Percentiles rank a stretch among this genome's conserved stretches.
phyloP scores from a whole-genome alignment of 1,140 invertebrate genomes.

The Hirudo medicinalis region DNA sequence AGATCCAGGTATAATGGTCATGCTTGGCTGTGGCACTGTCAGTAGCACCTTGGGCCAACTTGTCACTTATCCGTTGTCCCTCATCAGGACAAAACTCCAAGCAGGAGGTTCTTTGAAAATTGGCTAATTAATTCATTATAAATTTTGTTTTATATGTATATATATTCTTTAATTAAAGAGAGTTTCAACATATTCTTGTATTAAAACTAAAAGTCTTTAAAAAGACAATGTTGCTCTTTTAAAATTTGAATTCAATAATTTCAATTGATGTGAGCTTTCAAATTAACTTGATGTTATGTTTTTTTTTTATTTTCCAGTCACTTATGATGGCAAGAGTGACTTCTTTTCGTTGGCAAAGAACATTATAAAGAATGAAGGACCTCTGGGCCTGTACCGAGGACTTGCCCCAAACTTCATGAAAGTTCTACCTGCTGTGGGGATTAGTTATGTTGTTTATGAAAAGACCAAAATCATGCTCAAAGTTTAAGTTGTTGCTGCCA shows the following conservation, averaged over 20 bases:
- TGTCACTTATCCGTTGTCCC: slow-evolving; percentile 87
- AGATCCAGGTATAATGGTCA: slow-evolving; percentile 48
- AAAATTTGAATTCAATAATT: too few relatives aligned
- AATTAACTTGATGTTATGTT: not conserved
- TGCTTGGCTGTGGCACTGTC: slow-evolving; percentile 77
- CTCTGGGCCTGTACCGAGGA: slow-evolving; percentile 81
- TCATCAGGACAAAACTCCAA: slow-evolving; percentile 85
- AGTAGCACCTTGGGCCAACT: slow-evolving; percentile 90
- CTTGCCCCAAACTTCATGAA: slow-evolving; percentile 92
- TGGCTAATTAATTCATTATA: too few relatives aligned
- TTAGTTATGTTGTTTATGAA: slow-evolving; percentile 96
- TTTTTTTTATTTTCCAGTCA: slow-evolving; percentile 18
- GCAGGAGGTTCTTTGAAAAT: slow-evolving; percentile 42
- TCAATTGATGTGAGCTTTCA: not conserved
- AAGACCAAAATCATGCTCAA: slow-evolving; percentile 15
- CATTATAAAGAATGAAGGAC: slow-evolving; percentile 60
- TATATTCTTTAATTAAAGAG: too few relatives aligned
- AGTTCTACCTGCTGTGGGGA: slow-evolving; percentile 75
- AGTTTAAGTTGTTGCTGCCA: too few relatives aligned
- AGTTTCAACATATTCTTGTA: too few relatives aligned
- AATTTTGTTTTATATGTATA: too few relatives aligned
- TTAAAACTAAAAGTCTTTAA: too few relatives aligned
- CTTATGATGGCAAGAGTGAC: slow-evolving; percentile 44
- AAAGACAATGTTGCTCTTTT: too few relatives aligned
- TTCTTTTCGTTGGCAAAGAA: slow-evolving; percentile 13